Percentiles rank a stretch among this genome's conserved stretches.
Conservation (phyloP, 2,113 vertebrate genomes). For the Octodon degus region DNA sequence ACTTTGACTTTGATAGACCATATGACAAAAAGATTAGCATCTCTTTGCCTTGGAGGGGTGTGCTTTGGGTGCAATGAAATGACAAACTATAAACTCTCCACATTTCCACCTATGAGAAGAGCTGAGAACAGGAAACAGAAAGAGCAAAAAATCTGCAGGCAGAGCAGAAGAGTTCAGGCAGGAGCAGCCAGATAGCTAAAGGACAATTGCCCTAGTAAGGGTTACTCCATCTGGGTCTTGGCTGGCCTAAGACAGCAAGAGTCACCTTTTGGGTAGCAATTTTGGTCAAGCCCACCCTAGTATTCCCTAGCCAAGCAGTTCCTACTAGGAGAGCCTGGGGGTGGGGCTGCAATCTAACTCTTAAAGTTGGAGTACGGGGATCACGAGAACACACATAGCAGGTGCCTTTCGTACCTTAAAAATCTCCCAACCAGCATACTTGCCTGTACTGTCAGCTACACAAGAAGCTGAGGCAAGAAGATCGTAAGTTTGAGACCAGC, state of each 20-base stretch:
- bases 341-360: background rate
- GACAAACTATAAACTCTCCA: conserved; percentile 11
- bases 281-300: background rate
- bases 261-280: background rate
- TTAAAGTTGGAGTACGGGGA: background rate
- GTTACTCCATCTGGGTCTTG: background rate
- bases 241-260: background rate
- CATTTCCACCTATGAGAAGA: background rate
- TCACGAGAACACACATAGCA: background rate
- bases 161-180: conserved; percentile 1
- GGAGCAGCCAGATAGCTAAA: background rate
- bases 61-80: background rate
- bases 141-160: conserved; percentile 18
- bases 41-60: background rate
- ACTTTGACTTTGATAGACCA: background rate
- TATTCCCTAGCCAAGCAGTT: background rate
- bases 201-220: background rate
- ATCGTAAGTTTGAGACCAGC: background rate
- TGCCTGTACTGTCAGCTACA: background rate
- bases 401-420: background rate
- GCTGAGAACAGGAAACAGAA: background rate
- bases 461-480: background rate
- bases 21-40: conserved; percentile 1
- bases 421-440: background rate
- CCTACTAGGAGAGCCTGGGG: background rate